Percentiles rank a stretch among this genome's conserved stretches.
These are phyloP conservation scores for Grantiella picta DNA, from an alignment of 2,113 vertebrate species.

Conservation along the genomic window DNA sequence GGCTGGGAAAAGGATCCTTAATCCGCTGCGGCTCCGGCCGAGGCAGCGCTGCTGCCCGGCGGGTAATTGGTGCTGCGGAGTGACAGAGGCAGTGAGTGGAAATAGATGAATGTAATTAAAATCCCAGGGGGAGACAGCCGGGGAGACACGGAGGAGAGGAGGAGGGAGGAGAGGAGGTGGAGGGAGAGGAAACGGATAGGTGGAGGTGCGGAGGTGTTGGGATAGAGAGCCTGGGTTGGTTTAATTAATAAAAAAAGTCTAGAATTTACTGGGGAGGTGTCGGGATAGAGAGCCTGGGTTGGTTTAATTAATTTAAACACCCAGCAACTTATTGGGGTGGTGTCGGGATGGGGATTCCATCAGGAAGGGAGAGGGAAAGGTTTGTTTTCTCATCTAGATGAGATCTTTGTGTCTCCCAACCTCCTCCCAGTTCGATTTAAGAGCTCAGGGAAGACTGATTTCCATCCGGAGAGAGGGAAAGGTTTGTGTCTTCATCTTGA, in stretches of 20 bases:
- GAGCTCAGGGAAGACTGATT: neutral
- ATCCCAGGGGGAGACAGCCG: slow-evolving; percentile 15
- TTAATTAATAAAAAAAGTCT: neutral
- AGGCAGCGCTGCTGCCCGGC: slow-evolving; percentile 43
- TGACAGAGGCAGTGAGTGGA: slow-evolving; percentile 62
- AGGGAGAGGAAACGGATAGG: neutral
- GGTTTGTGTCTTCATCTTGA: no score
- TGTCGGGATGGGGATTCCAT: no score
- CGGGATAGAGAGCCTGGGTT: no score
- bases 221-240: neutral
- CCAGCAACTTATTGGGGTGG: no score
- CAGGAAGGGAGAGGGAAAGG: no score
- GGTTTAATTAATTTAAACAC: no score
- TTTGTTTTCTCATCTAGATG: no score
- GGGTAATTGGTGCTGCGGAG: slow-evolving; percentile 46
- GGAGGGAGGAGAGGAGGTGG: neutral
- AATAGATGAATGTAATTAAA: slow-evolving; percentile 70
- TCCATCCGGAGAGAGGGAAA: fast-evolving
- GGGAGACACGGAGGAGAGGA: neutral
- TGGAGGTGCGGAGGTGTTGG: neutral
- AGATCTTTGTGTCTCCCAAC: no score
- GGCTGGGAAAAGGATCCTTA: slow-evolving; percentile 41
- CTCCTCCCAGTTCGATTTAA: neutral
- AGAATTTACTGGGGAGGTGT: neutral
- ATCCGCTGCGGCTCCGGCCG: slow-evolving; percentile 37